Evolutionary conservation across 2,797 vertebrate species (phyloP).

Genomic region (Chrosomus eos): DNA sequence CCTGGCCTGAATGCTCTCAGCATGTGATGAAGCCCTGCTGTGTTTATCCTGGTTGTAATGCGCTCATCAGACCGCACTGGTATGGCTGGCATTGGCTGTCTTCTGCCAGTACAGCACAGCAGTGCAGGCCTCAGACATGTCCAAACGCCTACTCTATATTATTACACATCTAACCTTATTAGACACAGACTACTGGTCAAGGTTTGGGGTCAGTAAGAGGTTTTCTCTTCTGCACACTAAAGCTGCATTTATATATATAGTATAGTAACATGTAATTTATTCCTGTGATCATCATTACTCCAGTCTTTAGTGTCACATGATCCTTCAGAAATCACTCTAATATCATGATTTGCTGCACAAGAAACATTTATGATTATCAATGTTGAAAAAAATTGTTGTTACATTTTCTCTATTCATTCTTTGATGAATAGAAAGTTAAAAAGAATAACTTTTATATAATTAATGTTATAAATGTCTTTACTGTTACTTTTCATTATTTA

Average conservation of each 20-base stretch:
- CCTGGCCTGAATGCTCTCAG: slow-evolving; percentile 21
- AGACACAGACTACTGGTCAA: background rate
- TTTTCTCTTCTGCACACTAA: background rate
- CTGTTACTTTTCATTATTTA: background rate
- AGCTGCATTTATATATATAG: too few relatives aligned
- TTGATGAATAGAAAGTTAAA: background rate
- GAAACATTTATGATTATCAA: too few relatives aligned
- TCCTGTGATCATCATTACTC: too few relatives aligned
- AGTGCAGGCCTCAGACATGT: background rate
- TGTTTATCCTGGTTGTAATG: slow-evolving; percentile 49
- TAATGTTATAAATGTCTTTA: background rate
- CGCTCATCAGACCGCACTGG: background rate
- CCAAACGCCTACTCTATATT: background rate
- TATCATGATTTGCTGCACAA: too few relatives aligned
- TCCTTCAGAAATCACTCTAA: too few relatives aligned
- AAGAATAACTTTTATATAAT: background rate
- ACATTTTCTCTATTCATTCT: too few relatives aligned
- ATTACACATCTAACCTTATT: too few relatives aligned
- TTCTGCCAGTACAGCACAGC: background rate
- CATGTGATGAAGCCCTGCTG: slow-evolving; percentile 49
- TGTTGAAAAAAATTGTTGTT: too few relatives aligned
- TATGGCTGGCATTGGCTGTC: slow-evolving; percentile 31
- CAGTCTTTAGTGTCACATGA: too few relatives aligned
- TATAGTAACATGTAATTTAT: too few relatives aligned
- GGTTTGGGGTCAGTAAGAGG: background rate